Evolutionary conservation across 2,113 vertebrate genomes (phyloP).

Genomic region (Periophthalmodon schlosseri): DNA sequence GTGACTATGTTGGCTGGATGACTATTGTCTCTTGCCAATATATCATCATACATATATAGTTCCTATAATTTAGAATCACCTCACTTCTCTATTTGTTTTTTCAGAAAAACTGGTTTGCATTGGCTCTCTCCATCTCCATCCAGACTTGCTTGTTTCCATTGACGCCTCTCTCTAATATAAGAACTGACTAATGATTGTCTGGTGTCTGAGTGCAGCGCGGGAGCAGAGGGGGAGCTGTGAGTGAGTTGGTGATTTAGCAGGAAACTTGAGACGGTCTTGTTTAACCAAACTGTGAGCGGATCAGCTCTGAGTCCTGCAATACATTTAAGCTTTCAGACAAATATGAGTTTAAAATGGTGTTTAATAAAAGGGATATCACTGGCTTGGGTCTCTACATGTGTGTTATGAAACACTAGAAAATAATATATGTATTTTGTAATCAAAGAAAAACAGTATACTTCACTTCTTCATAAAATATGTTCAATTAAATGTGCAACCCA

Average conservation of each 20-base stretch:
- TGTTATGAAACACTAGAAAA: neutral
- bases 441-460: neutral
- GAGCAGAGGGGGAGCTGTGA: slow-evolving; percentile 16
- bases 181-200: slow-evolving; percentile 76
- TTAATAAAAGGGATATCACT: neutral
- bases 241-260: slow-evolving; percentile 23
- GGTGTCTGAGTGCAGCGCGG: slow-evolving; percentile 57
- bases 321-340: slow-evolving; percentile 11
- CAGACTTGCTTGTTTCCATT: slow-evolving; percentile 47
- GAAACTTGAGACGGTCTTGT: slow-evolving; percentile 38
- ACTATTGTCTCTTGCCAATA: too few species aligned
- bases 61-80: neutral
- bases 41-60: too few species aligned
- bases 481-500: too few species aligned
- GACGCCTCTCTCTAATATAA: neutral
- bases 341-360: slow-evolving; percentile 16
- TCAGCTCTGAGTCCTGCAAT: slow-evolving; percentile 36
- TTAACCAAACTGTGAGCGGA: neutral
- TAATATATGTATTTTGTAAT: neutral
- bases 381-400: neutral
- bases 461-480: too few species aligned
- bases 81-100: slow-evolving; percentile 3
- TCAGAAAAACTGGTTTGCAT: slow-evolving; percentile 55
- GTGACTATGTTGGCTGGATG: neutral
- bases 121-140: slow-evolving; percentile 53